Evolutionary conservation across 2,113 vertebrate species (phyloP).

Genomic region (Petrocephalus zakoni): DNA sequence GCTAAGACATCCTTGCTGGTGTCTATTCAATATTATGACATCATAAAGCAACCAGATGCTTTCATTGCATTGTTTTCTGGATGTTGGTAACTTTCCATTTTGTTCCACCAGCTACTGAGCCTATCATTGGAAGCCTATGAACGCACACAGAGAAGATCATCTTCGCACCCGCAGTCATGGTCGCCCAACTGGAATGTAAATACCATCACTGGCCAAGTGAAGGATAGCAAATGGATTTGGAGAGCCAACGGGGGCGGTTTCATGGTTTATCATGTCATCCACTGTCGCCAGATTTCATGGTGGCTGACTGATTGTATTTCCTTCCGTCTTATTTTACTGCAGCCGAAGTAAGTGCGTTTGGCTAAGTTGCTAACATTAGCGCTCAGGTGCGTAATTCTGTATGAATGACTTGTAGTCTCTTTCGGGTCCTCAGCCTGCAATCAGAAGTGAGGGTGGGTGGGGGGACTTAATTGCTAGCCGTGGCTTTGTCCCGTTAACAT

Average conservation of each 20-base stretch:
- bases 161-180: neutral
- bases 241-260: neutral
- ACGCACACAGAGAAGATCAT: neutral
- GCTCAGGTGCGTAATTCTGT: too few relatives aligned
- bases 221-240: too few relatives aligned
- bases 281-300: neutral
- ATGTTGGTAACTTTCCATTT: neutral
- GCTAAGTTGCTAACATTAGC: neutral
- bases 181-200: neutral
- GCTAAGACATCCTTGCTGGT: neutral
- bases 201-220: neutral
- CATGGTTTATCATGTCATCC: neutral
- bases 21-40: neutral
- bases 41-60: neutral
- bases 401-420: neutral
- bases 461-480: neutral
- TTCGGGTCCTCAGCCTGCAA: neutral
- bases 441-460: neutral
- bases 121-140: neutral
- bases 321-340: neutral
- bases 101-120: neutral
- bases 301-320: neutral
- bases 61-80: neutral
- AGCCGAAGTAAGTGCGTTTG: neutral
- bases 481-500: neutral